Conservation (phyloP, 2,888 invertebrate genomes). For the Melanargia galathea region DNA sequence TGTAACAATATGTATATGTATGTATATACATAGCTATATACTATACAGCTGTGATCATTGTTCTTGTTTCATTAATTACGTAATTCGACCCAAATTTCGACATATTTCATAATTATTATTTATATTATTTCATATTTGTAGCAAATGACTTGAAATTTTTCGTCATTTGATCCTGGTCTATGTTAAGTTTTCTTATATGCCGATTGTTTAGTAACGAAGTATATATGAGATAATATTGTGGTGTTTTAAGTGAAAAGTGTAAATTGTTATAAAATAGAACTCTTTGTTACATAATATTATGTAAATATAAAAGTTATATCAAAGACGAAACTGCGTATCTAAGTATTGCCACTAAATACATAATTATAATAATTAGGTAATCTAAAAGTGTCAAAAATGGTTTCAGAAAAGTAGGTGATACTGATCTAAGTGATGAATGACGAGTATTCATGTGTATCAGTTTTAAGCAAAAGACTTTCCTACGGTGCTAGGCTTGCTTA, state of each 20-base stretch:
- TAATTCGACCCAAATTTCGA: no score
- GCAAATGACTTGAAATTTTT: no score
- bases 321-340: slow-evolving; percentile 16
- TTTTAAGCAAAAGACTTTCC: background rate
- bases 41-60: no score
- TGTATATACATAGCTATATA: no score
- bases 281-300: background rate
- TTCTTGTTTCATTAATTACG: no score
- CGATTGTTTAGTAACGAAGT: slow-evolving; percentile 13
- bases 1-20: no score
- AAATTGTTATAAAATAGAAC: background rate
- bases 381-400: slow-evolving; percentile 6
- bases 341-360: slow-evolving; percentile 21
- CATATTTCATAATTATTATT: no score
- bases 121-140: no score
- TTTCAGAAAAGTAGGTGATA: background rate
- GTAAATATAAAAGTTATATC: background rate
- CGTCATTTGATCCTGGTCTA: no score
- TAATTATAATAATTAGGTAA: background rate
- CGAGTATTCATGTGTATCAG: background rate
- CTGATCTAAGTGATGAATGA: slow-evolving; percentile 12
- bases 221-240: background rate
- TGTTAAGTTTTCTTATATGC: no score
- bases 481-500: background rate
- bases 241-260: background rate